phyloP scores from a whole-genome alignment of 2,113 vertebrate species.

The Oreochromis spilurus region DNA sequence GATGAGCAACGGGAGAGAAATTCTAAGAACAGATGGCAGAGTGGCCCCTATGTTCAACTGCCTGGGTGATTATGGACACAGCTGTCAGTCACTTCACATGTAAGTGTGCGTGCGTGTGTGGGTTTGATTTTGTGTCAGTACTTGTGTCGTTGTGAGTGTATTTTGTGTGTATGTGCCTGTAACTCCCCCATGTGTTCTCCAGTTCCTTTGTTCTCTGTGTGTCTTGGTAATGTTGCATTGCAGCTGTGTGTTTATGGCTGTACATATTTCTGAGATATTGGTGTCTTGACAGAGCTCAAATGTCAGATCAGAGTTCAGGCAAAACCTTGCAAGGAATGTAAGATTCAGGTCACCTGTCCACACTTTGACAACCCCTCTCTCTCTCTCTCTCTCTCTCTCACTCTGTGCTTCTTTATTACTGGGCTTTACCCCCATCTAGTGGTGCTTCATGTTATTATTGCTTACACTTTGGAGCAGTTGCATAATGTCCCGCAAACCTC shows the following conservation, averaged over 20 bases:
- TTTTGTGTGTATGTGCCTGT: not conserved
- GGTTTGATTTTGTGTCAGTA: conserved; percentile 1
- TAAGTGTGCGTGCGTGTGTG: conserved; percentile 9
- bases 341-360: conserved; percentile 8
- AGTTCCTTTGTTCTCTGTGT: conserved; percentile 7
- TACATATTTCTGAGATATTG: not conserved
- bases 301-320: conserved; percentile 6
- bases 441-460: not conserved
- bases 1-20: not conserved
- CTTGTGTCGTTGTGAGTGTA: not conserved
- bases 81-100: conserved; percentile 63
- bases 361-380: not conserved
- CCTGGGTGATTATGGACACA: conserved; percentile 68
- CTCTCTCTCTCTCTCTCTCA: not conserved
- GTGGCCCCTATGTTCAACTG: conserved; percentile 55
- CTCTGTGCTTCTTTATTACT: not conserved
- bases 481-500: not conserved
- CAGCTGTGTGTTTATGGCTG: conserved; percentile 7
- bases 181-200: not conserved
- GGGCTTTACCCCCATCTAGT: conserved; percentile 57
- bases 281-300: not conserved
- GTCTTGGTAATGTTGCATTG: not conserved
- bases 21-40: conserved; percentile 64
- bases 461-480: not conserved
- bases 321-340: conserved; percentile 2